phyloP scores from a whole-genome alignment of 1,140 invertebrate genomes.

The Hormaphis cornu region DNA sequence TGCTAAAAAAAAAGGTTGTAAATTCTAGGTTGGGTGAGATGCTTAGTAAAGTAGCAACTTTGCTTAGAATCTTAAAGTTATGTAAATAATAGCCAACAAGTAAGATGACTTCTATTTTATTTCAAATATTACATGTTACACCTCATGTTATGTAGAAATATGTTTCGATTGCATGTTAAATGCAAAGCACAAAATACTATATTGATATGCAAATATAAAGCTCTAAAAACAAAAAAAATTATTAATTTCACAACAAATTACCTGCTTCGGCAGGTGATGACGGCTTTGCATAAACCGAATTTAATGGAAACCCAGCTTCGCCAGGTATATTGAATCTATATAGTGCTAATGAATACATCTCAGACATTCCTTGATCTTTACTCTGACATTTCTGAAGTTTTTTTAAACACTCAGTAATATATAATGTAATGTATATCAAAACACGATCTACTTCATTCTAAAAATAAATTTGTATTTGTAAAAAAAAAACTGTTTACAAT shows the following conservation, averaged over 20 bases:
- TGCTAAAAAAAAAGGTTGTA: too few species aligned
- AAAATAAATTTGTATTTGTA: slow-evolving; percentile 40
- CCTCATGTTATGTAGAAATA: too few species aligned
- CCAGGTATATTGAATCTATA: slow-evolving; percentile 95
- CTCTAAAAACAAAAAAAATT: background rate
- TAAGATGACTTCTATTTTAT: too few species aligned
- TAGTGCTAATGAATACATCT: slow-evolving; percentile 92
- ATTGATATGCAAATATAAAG: background rate
- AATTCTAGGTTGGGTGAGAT: too few species aligned
- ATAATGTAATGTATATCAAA: slow-evolving; percentile 96
- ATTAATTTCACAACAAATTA: slow-evolving; percentile 41
- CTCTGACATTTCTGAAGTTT: slow-evolving; percentile 82
- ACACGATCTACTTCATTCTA: slow-evolving; percentile 90
- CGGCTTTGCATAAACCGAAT: slow-evolving; percentile 91
- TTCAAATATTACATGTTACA: too few species aligned
- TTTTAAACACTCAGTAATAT: slow-evolving; percentile 96
- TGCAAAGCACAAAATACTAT: too few species aligned
- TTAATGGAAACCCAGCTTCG: slow-evolving; percentile 90
- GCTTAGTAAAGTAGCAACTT: too few species aligned
- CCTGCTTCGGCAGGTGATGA: slow-evolving; percentile 65
- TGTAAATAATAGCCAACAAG: too few species aligned
- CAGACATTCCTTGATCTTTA: slow-evolving; percentile 82
- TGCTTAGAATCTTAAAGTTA: too few species aligned
- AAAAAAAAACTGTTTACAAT: background rate
- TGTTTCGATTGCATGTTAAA: too few species aligned